Percentiles rank a stretch among this genome's conserved stretches.
phyloP scores from a whole-genome alignment of 2,888 invertebrate species.

The Spialia ferax region DNA sequence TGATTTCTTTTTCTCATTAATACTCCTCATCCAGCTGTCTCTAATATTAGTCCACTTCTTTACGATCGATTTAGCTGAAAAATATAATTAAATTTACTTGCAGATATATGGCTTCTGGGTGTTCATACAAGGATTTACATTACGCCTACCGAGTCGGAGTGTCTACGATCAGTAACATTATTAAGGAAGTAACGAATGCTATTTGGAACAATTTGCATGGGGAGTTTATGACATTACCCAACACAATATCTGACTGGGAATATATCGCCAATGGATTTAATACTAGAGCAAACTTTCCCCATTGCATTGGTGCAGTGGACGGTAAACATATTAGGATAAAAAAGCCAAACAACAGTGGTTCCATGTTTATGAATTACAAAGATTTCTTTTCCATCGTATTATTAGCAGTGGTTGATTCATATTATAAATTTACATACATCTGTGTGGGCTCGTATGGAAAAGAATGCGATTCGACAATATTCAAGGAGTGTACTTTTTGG shows the following conservation, averaged over 20 bases:
- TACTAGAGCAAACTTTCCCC: slow-evolving; percentile 48
- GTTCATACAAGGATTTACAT: slow-evolving; percentile 46
- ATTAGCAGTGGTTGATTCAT: slow-evolving; percentile 48
- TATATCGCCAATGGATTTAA: slow-evolving; percentile 47
- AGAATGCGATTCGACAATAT: slow-evolving; percentile 40
- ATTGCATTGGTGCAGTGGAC: slow-evolving; percentile 50
- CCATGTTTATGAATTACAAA: slow-evolving; percentile 50
- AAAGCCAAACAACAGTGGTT: slow-evolving; percentile 48
- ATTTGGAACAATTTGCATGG: slow-evolving; percentile 42
- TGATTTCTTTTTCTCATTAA: slow-evolving; percentile 12
- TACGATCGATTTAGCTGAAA: slow-evolving; percentile 43
- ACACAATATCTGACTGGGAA: slow-evolving; percentile 44
- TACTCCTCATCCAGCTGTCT: slow-evolving; percentile 11
- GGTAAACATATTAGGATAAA: slow-evolving; percentile 51
- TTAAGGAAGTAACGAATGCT: slow-evolving; percentile 2
- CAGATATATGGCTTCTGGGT: slow-evolving; percentile 39
- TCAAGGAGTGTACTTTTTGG: slow-evolving; percentile 10
- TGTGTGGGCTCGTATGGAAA: slow-evolving; percentile 44
- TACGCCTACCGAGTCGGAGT: slow-evolving; percentile 45
- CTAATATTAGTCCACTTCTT: slow-evolving; percentile 28
- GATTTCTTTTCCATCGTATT: slow-evolving; percentile 48
- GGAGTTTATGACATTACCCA: slow-evolving; percentile 41
- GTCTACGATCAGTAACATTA: slow-evolving; percentile 30
- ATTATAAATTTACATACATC: slow-evolving; percentile 49
- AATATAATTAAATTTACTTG: slow-evolving; percentile 26